Conservation (phyloP, 2,888 invertebrate species). For the Gisinianus flammeolus region DNA sequence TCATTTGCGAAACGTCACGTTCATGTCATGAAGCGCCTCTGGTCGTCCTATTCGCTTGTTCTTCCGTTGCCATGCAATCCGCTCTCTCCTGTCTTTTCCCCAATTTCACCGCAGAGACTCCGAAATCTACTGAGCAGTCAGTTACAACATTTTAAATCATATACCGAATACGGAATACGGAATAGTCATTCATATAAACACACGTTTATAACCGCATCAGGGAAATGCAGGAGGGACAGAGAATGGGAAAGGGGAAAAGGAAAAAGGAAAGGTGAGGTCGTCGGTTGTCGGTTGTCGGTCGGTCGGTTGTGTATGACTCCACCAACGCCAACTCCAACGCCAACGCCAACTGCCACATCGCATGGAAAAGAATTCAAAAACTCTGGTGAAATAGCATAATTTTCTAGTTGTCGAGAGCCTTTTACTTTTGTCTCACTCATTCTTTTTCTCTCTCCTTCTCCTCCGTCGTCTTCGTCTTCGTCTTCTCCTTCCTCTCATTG, state of each 20-base stretch:
- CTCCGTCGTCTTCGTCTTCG: background rate
- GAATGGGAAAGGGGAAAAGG: too few relatives aligned
- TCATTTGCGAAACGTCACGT: conserved; percentile 49
- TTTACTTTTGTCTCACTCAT: conserved; percentile 50
- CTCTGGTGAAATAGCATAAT: conserved; percentile 55
- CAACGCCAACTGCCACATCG: conserved; percentile 9
- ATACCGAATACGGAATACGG: too few relatives aligned
- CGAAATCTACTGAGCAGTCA: too few relatives aligned
- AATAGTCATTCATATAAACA: too few relatives aligned
- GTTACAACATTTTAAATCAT: too few relatives aligned
- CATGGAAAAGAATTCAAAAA: conserved; percentile 30
- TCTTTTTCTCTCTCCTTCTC: conserved; percentile 2
- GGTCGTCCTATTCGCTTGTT: conserved; percentile 3
- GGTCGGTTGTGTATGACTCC: background rate
- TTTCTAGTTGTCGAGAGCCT: conserved; percentile 57
- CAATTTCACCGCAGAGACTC: background rate
- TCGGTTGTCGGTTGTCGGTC: conserved; percentile 44
- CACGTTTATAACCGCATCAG: too few relatives aligned
- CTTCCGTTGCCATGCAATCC: conserved; percentile 12
- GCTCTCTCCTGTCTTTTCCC: conserved; percentile 4
- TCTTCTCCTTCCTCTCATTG: background rate
- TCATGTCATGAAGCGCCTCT: conserved; percentile 42
- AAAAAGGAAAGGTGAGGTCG: conserved; percentile 39
- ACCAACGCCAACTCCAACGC: too few relatives aligned
- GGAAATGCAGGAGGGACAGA: too few relatives aligned